Conservation (phyloP, 2,113 vertebrate genomes). For the Alligator sinensis region DNA sequence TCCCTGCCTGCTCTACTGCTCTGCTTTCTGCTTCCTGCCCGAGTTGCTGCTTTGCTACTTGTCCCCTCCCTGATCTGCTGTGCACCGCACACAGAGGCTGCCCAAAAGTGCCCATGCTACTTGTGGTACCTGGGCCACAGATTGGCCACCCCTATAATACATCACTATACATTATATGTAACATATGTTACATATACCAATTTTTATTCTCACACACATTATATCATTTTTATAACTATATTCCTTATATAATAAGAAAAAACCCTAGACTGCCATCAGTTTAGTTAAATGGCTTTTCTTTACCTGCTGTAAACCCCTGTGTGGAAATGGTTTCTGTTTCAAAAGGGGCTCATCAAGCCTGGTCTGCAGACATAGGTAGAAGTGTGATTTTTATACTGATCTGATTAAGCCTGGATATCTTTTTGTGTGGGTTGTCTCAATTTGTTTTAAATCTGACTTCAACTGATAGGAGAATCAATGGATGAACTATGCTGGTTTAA, state of each 20-base stretch:
- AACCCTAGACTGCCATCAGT: neutral
- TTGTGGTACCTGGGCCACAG: no score
- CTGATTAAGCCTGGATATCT: neutral
- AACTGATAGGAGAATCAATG: neutral
- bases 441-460: neutral
- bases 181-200: no score
- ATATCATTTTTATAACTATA: no score
- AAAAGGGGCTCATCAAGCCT: neutral
- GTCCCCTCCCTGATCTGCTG: no score
- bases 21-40: no score
- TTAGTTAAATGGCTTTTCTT: neutral
- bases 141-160: no score
- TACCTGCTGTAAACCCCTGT: fast-evolving
- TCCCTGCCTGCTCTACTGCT: no score
- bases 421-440: neutral
- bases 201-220: no score
- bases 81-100: no score
- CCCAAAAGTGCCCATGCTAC: no score
- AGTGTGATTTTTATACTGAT: neutral
- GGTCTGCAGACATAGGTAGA: neutral
- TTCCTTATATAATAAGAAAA: neutral
- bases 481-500: neutral
- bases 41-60: no score
- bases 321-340: neutral
- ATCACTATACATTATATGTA: no score